These are phyloP conservation scores for Lepus timidus DNA, from an alignment of 2,113 vertebrate species.

Conservation along the genomic window DNA sequence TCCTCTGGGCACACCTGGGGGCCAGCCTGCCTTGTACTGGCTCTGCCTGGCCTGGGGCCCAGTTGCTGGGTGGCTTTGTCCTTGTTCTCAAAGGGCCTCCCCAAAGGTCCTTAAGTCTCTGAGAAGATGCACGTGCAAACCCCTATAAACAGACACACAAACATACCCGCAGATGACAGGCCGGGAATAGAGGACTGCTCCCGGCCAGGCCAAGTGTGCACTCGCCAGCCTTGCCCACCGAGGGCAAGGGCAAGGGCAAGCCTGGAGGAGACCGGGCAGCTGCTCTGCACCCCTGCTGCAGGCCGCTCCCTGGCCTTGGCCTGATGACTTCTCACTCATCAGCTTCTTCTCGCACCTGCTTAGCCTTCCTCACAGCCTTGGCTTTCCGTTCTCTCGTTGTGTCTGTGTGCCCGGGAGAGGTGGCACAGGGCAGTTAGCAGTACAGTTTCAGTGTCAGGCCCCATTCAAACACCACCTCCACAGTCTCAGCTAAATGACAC, in stretches of 20 bases:
- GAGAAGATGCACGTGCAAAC: background rate
- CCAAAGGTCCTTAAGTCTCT: background rate
- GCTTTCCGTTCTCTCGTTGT: background rate
- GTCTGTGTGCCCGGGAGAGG: background rate
- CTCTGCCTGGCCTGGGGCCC: background rate
- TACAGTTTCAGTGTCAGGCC: background rate
- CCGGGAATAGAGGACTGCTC: background rate
- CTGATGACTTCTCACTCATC: background rate
- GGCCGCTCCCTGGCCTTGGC: background rate
- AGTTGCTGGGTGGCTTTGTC: background rate
- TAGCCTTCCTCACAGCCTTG: background rate
- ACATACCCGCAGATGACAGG: background rate
- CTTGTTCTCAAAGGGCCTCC: background rate
- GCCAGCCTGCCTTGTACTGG: background rate
- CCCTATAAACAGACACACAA: background rate
- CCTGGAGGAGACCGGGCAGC: background rate
- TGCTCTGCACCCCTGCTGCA: background rate
- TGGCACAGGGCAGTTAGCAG: background rate
- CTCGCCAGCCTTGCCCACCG: background rate
- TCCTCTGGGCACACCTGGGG: accelerated
- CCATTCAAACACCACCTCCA: accelerated
- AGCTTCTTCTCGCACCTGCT: background rate
- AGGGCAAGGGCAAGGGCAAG: too few species aligned
- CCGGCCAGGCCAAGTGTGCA: background rate
- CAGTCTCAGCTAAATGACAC: background rate